These are phyloP conservation scores for Plumapathes pennacea DNA, from an alignment of 92 coral and sea anemone genomes.

Conservation along the genomic window DNA sequence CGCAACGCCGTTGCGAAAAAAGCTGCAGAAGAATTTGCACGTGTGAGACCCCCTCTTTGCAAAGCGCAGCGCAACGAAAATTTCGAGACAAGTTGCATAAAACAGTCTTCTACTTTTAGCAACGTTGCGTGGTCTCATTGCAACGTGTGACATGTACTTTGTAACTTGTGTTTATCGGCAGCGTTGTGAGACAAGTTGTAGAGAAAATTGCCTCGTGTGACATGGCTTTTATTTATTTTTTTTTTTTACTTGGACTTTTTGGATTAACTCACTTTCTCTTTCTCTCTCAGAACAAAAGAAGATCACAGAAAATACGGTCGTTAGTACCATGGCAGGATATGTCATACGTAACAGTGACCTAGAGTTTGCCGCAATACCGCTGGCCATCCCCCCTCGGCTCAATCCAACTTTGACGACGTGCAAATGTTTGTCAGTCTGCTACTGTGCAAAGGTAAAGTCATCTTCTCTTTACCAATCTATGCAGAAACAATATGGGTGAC, in stretches of 20 bases:
- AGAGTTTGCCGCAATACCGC: slow-evolving; percentile 17
- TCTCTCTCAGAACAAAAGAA: slow-evolving; percentile 17
- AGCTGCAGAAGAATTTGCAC: too few relatives aligned
- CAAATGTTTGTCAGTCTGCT: slow-evolving; percentile 55
- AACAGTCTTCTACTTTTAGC: too few relatives aligned
- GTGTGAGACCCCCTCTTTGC: too few relatives aligned
- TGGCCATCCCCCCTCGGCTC: slow-evolving; percentile 34
- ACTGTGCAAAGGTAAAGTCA: slow-evolving; percentile 53
- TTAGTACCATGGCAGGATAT: slow-evolving; percentile 7
- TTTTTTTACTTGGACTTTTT: neutral
- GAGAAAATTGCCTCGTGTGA: slow-evolving; percentile 1
- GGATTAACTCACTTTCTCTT: neutral
- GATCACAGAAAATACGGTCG: slow-evolving; percentile 7
- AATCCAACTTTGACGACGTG: slow-evolving; percentile 57
- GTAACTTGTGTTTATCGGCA: too few relatives aligned
- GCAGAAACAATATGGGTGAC: neutral
- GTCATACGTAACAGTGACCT: slow-evolving; percentile 17
- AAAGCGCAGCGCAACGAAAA: too few relatives aligned
- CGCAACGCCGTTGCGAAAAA: too few relatives aligned
- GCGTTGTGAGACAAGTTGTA: too few relatives aligned
- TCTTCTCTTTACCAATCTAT: neutral
- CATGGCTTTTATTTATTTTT: too few relatives aligned
- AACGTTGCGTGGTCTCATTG: too few relatives aligned
- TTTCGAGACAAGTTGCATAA: too few relatives aligned
- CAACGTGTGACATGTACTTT: too few relatives aligned